Conservation (phyloP, 2,113 vertebrate genomes). For the Axis porcinus region DNA sequence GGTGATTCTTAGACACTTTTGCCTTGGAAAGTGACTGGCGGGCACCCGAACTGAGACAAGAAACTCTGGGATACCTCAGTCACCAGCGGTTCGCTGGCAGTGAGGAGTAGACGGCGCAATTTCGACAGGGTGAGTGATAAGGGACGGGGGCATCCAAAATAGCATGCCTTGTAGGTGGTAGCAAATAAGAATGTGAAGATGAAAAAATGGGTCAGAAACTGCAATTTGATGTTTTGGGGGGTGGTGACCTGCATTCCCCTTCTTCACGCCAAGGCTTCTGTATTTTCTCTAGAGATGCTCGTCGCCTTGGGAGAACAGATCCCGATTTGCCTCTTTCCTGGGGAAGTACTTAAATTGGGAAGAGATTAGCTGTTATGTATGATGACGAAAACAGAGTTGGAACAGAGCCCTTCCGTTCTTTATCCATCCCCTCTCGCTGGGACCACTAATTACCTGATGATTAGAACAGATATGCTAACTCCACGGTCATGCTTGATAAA, state of each 20-base stretch:
- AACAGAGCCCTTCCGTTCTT: not conserved
- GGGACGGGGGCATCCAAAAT: not conserved
- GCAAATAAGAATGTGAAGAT: too few relatives aligned
- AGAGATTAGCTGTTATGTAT: not conserved
- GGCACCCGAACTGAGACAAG: too few relatives aligned
- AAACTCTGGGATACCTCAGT: fast-evolving
- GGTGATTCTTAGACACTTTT: not conserved
- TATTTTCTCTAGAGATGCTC: not conserved
- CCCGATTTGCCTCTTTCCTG: too few relatives aligned
- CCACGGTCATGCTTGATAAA: not conserved
- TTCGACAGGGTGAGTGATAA: not conserved
- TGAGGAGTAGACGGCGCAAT: not conserved
- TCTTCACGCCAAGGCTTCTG: not conserved
- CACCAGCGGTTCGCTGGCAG: fast-evolving
- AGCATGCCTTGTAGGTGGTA: not conserved
- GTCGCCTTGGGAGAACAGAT: not conserved
- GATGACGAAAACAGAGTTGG: not conserved
- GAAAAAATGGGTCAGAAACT: too few relatives aligned
- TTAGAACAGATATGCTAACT: not conserved
- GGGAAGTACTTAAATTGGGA: not conserved
- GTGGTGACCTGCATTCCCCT: fast-evolving
- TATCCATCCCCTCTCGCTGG: fast-evolving
- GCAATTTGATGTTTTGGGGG: not conserved
- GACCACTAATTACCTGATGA: not conserved
- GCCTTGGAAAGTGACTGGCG: not conserved